Base-by-base conservation (phyloP, 1,140 invertebrate species). In the Eumaeus atala region DNA sequence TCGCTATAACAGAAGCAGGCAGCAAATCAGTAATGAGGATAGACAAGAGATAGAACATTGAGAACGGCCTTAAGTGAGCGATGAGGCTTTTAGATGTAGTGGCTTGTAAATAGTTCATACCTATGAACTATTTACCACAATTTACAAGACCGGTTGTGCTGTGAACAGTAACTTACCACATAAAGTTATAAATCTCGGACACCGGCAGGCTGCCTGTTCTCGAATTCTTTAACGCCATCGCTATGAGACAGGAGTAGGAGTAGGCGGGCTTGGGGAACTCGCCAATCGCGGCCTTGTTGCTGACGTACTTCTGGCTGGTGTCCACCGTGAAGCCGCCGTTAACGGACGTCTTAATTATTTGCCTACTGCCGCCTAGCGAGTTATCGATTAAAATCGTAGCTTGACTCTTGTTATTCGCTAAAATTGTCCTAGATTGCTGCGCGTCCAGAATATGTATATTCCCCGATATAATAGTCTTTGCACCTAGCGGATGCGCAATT, bases 101-200 rank as follows among this genome's bases (percentile, higher is more conserved):
- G n/a, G n/a, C n/a, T n/a, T n/a, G n/a, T n/a, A n/a, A n/a, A n/a
- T n/a, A n/a, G n/a, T n/a, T n/a, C n/a, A n/a, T n/a, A n/a, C n/a
- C n/a, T n/a, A n/a, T n/a, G n/a, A n/a, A n/a, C n/a, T n/a, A n/a
- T n/a, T n/a, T n/a, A n/a, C n/a, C n/a, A n/a, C n/a, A n/a, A n/a
- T n/a, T n/a, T n/a, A n/a, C n/a, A n/a, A n/a, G n/a, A n/a, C n/a
- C n/a, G n/a, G n/a, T n/a, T n/a, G n/a, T n/a, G n/a, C n/a, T n/a
- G n/a, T n/a, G n/a, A n/a, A n/a, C n/a, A n/a, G n/a, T 28, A 56
- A 91, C 93, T 92, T 89, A 97, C 95, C 95, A 98, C 93, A 99
- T 98, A 78, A 99, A 99, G 81, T 96, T 97, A 83, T 99, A 99
- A 61, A 99, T 99, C 89, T 99, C 97, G 7, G 97, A 98, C 7